Evolutionary conservation across 2,888 invertebrate species (phyloP), one percentile per base, ranked within the genome.

Genomic region (Drosophila parthenogenetica): DNA sequence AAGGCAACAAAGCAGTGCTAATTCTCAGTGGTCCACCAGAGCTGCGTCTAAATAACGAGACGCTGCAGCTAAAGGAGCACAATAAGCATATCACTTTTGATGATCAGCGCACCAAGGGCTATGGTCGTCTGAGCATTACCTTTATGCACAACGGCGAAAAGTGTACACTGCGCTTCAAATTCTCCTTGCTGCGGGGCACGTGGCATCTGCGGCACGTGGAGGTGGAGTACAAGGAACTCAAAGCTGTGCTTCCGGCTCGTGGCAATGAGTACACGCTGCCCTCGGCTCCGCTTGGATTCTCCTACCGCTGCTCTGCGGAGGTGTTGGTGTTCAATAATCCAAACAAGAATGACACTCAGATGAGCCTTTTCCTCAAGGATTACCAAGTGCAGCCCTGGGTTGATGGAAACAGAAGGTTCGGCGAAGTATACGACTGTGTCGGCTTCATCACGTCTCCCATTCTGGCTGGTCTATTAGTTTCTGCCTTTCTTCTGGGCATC

Each of bases 401-500:
- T 90, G 93, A 93, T 64, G 94, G 92, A 37, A 93, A 92, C 0
- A 92, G 92, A 46, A 91, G 91, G 64, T 97, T 98, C 84, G 94
- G 94, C 11, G 95, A 96, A 81, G 94, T 96, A 0, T 97, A 97
- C 90, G 97, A 99, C 89, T 99, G 98, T 90, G 95, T 97, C 51
- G 96, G 96, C 14, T 99, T 98, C 91, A 98, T 97, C 75, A 95
- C 97, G 1, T 95, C 95, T 10, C 97, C 98, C 5, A 98, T 99
- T 83, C 97, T 97, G 97, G 96, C 97, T 58, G 98, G 98, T 0
- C 92, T 99, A 45, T 94, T 99, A 90, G 95, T 97, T 11, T 94
- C 95, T 0, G 92, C 95, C 45, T 94, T 99, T 76, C 93, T 99
- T 83, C 93, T 95, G 45, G 85, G 95, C 40, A 97, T 97, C 51